Conservation (phyloP, 2,797 vertebrate species). For the Naso thynnoides region DNA sequence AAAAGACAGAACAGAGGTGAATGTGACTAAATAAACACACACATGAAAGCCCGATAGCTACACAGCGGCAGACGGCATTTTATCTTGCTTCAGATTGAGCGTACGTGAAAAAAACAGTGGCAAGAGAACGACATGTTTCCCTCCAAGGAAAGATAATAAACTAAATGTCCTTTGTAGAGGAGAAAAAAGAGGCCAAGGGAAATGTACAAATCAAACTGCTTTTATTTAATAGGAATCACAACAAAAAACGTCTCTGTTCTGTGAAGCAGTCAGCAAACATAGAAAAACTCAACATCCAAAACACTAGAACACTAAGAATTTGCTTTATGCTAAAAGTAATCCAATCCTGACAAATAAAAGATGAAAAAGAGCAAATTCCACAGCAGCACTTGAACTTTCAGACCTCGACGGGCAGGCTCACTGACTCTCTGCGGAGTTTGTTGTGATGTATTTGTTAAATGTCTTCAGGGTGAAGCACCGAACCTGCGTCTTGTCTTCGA, state of each 20-base stretch:
- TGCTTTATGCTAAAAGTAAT: conserved; percentile 50
- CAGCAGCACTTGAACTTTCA: conserved; percentile 47
- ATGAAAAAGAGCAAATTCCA: conserved; percentile 26
- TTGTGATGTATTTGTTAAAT: conserved; percentile 4
- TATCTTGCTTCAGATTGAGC: conserved; percentile 43
- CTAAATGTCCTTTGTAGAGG: conserved; percentile 11
- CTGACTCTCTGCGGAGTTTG: conserved; percentile 7
- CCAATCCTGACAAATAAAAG: conserved; percentile 32
- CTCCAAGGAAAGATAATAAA: conserved; percentile 33
- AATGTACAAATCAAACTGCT: conserved; percentile 60
- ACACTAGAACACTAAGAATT: conserved; percentile 65
- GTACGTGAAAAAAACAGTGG: conserved; percentile 25
- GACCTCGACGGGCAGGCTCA: conserved; percentile 1
- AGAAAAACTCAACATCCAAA: conserved; percentile 38
- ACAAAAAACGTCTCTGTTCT: conserved; percentile 57
- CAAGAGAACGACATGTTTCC: conserved; percentile 34
- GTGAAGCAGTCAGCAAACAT: conserved; percentile 58
- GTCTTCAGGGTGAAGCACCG: conserved; percentile 26
- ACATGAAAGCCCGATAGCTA: conserved; percentile 65
- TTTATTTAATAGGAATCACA: conserved; percentile 74
- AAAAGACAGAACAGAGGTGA: conserved; percentile 62
- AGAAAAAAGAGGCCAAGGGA: background rate
- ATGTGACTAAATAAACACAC: conserved; percentile 62
- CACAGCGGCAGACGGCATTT: conserved; percentile 47
- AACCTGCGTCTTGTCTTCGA: conserved; percentile 24